Conservation (phyloP, 2,113 vertebrate species). For the Muscicapa adusta region DNA sequence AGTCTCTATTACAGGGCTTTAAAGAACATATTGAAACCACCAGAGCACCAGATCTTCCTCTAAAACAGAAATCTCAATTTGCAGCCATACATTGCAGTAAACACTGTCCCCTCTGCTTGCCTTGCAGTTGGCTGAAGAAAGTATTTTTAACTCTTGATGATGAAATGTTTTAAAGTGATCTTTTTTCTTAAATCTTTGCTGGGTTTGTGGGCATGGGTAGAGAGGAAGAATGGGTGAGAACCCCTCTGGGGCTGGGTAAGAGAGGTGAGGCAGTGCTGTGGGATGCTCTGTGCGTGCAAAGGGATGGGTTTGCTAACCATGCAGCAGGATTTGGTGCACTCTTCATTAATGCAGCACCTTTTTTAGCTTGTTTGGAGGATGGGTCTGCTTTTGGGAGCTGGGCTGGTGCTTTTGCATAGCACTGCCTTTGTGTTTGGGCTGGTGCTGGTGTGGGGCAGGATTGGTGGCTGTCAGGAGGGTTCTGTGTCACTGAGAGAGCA, state of each 20-base stretch:
- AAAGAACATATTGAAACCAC: neutral
- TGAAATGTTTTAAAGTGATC: neutral
- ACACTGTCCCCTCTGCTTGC: neutral
- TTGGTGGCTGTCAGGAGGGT: neutral
- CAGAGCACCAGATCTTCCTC: neutral
- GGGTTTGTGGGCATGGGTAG: neutral
- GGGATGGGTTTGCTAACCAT: rapidly evolving
- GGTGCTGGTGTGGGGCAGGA: neutral
- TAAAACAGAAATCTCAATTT: neutral
- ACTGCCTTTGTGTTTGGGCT: neutral
- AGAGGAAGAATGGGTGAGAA: neutral
- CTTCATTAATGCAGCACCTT: neutral
- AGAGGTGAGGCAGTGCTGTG: neutral
- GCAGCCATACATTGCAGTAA: neutral
- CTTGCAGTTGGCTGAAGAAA: neutral
- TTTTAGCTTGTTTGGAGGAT: neutral
- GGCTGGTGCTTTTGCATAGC: neutral
- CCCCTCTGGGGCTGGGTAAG: neutral
- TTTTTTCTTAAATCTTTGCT: neutral
- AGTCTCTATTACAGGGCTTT: neutral
- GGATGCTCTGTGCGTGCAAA: neutral
- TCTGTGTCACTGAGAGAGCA: rapidly evolving
- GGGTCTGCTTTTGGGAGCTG: neutral
- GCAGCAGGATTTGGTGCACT: neutral
- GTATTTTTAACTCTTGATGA: neutral